Evolutionary conservation across 2,888 invertebrate species (phyloP).

Genomic region (Cataglyphis cursor): DNA sequence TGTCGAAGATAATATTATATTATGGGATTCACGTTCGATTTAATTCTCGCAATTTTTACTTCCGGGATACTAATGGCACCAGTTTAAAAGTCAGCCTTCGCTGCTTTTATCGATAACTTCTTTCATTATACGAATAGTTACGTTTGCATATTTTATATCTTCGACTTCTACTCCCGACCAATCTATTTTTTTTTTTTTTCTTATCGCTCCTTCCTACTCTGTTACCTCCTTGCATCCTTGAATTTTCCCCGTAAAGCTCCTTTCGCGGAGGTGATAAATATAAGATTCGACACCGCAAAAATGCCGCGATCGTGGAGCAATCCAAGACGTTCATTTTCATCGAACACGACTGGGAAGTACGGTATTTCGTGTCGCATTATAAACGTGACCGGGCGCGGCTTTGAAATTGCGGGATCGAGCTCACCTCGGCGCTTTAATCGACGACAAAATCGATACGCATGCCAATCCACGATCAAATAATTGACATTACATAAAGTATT

Average conservation of each 20-base stretch:
- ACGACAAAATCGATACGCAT: conserved; percentile 71
- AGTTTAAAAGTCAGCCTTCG: conserved; percentile 53
- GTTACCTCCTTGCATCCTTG: conserved; percentile 46
- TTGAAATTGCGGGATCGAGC: conserved; percentile 41
- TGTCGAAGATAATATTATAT: conserved; percentile 59
- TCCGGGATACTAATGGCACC: conserved; percentile 53
- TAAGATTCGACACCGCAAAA: conserved; percentile 29
- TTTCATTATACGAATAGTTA: conserved; percentile 66
- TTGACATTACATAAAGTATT: conserved; percentile 77
- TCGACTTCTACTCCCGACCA: conserved; percentile 56
- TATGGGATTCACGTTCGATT: conserved; percentile 59
- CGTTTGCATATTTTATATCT: conserved; percentile 64
- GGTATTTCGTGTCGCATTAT: conserved; percentile 30
- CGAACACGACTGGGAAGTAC: conserved; percentile 17
- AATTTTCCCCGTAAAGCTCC: conserved; percentile 30
- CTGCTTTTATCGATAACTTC: conserved; percentile 43
- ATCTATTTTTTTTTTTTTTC: conserved; percentile 51
- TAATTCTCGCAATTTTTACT: conserved; percentile 54
- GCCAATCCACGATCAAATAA: conserved; percentile 72
- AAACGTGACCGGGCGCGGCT: conserved; percentile 18
- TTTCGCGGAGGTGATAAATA: conserved; percentile 8
- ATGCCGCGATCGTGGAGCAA: conserved; percentile 33
- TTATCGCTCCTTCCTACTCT: conserved; percentile 62
- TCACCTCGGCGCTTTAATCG: conserved; percentile 41
- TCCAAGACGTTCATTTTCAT: conserved; percentile 41